phyloP scores from a whole-genome alignment of 2,797 vertebrate genomes.

The Adelosebastes latens region DNA sequence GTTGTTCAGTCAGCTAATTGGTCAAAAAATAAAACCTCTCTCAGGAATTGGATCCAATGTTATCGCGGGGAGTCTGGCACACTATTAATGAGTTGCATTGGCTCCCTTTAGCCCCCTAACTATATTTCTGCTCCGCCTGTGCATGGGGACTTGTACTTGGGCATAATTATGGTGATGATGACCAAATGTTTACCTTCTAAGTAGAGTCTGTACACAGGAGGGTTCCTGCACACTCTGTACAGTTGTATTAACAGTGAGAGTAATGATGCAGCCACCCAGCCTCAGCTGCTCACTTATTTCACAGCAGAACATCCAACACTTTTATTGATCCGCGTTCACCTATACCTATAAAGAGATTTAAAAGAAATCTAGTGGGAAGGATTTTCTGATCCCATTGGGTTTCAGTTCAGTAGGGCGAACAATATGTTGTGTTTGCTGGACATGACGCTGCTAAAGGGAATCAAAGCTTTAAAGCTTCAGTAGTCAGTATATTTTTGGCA shows the following conservation, averaged over 20 bases:
- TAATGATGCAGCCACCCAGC: constrained; percentile 43
- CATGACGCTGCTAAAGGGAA: background rate
- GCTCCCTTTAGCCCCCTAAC: constrained; percentile 67
- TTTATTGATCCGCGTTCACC: constrained; percentile 42
- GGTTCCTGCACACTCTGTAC: constrained; percentile 34
- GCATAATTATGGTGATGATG: constrained; percentile 73
- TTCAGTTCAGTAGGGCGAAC: constrained; percentile 1
- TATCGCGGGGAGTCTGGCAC: constrained; percentile 52
- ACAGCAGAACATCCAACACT: constrained; percentile 14
- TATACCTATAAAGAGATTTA: background rate
- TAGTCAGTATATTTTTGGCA: no score
- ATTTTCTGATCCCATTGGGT: background rate
- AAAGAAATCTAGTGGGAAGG: background rate
- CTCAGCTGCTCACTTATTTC: constrained; percentile 36
- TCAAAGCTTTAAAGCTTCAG: background rate
- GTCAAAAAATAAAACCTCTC: constrained; percentile 78
- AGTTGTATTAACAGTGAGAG: constrained; percentile 51
- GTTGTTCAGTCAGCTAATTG: constrained; percentile 79
- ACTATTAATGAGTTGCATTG: constrained; percentile 71
- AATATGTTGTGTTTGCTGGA: background rate
- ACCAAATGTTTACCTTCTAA: constrained; percentile 75
- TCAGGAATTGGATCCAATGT: constrained; percentile 63
- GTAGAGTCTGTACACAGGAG: constrained; percentile 54
- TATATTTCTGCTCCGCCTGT: constrained; percentile 58
- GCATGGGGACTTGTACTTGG: constrained; percentile 62